A percentile compares a stretch with the other conserved stretches of the same genome.
phyloP scores from a whole-genome alignment of 1,140 invertebrate genomes.

The Drosophila trapezifrons region DNA sequence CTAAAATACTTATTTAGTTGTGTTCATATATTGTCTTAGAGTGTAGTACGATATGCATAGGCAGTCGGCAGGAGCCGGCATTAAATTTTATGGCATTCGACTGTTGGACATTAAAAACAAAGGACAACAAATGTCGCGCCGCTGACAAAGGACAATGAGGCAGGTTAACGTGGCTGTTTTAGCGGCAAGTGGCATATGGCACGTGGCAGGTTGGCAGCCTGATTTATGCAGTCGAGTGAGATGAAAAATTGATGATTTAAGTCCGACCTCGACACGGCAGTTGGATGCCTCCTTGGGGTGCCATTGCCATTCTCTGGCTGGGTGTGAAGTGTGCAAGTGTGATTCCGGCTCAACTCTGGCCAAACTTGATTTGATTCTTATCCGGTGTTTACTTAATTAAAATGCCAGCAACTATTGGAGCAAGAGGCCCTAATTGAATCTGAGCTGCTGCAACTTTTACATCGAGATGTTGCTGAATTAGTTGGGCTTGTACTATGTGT shows the following conservation, averaged over 20 bases:
- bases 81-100: constrained; percentile 78
- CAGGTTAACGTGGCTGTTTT: constrained; percentile 52
- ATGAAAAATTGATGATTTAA: constrained; percentile 75
- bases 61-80: constrained; percentile 28
- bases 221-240: constrained; percentile 64
- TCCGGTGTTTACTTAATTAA: constrained; percentile 50
- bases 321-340: constrained; percentile 9
- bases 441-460: constrained; percentile 18
- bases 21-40: no score
- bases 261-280: constrained; percentile 24
- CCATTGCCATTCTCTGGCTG: constrained; percentile 14
- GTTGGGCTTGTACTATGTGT: constrained; percentile 2
- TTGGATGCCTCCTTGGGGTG: constrained; percentile 53
- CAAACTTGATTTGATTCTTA: constrained; percentile 48
- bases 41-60: not conserved
- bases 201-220: constrained; percentile 44
- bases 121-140: constrained; percentile 58
- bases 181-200: constrained; percentile 53
- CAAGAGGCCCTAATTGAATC: constrained; percentile 35
- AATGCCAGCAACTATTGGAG: constrained; percentile 29
- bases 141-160: constrained; percentile 18
- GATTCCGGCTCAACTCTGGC: constrained; percentile 11
- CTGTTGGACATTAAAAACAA: constrained; percentile 75
- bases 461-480: constrained; percentile 9
- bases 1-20: no score